phyloP scores from a whole-genome alignment of 2,797 vertebrate genomes.

The Uromys caudimaculatus region DNA sequence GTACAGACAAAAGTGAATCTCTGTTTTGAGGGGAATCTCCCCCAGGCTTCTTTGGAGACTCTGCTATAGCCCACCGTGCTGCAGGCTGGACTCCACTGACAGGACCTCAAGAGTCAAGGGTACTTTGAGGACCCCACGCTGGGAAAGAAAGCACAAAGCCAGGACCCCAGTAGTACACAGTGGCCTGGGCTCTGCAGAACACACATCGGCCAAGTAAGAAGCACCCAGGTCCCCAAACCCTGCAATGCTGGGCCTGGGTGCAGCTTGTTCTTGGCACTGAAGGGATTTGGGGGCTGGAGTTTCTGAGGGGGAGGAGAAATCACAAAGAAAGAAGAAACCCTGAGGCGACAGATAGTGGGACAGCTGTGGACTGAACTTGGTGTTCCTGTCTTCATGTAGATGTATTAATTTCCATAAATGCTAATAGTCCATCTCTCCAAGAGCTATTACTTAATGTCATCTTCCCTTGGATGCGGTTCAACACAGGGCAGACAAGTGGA shows the following conservation, averaged over 20 bases:
- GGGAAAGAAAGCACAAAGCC: not conserved
- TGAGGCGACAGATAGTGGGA: conserved; percentile 67
- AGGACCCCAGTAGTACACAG: not conserved
- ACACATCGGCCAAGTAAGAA: not conserved
- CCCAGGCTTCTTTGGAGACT: not conserved
- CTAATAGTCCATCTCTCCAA: conserved; percentile 75
- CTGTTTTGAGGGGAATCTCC: not conserved
- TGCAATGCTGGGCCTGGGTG: not conserved
- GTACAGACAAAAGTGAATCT: not conserved
- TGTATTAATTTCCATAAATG: conserved; percentile 82
- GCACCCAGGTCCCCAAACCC: conserved; percentile 16
- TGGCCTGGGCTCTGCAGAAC: conserved; percentile 48
- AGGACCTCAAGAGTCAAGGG: not conserved
- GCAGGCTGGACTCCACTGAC: not conserved
- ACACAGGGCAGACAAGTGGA: conserved; percentile 35
- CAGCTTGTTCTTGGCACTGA: conserved; percentile 1
- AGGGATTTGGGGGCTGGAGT: not conserved
- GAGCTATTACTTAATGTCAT: conserved; percentile 80
- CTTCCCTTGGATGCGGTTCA: conserved; percentile 72
- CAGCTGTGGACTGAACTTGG: conserved; percentile 75
- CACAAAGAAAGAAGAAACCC: conserved; percentile 60
- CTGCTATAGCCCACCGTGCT: not conserved
- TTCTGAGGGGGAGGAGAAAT: conserved; percentile 69
- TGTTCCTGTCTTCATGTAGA: conserved; percentile 66
- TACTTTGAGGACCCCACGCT: not conserved